Evolutionary conservation across 1,140 invertebrate species (phyloP).

Genomic region (Monomorium pharaonis): DNA sequence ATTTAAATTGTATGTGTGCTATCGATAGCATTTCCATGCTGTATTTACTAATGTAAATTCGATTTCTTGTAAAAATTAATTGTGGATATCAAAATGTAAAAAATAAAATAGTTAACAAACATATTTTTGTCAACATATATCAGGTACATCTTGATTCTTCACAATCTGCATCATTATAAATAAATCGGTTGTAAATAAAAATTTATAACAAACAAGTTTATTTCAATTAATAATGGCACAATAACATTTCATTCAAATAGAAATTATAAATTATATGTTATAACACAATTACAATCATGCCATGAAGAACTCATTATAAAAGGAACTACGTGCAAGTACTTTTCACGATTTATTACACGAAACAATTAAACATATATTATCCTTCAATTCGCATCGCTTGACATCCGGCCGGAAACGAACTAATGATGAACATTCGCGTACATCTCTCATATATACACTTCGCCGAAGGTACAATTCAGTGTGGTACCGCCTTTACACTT

Average conservation of each 20-base stretch:
- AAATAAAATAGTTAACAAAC: background rate
- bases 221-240: background rate
- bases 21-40: background rate
- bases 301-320: background rate
- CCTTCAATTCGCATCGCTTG: background rate
- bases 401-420: conserved; percentile 2
- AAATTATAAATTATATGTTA: background rate
- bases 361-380: background rate
- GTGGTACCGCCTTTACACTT: conserved; percentile 36
- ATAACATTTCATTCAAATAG: background rate
- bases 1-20: background rate
- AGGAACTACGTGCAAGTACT: background rate
- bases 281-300: background rate
- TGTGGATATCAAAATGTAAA: background rate
- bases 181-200: background rate
- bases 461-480: background rate
- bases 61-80: background rate
- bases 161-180: background rate
- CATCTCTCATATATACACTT: background rate
- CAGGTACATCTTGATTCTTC: background rate
- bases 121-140: background rate
- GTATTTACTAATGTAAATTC: background rate
- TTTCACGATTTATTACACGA: background rate
- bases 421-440: background rate
- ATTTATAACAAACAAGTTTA: background rate